These are phyloP conservation scores for Petrocephalus zakoni DNA, from an alignment of 2,113 vertebrate species.

Conservation along the genomic window DNA sequence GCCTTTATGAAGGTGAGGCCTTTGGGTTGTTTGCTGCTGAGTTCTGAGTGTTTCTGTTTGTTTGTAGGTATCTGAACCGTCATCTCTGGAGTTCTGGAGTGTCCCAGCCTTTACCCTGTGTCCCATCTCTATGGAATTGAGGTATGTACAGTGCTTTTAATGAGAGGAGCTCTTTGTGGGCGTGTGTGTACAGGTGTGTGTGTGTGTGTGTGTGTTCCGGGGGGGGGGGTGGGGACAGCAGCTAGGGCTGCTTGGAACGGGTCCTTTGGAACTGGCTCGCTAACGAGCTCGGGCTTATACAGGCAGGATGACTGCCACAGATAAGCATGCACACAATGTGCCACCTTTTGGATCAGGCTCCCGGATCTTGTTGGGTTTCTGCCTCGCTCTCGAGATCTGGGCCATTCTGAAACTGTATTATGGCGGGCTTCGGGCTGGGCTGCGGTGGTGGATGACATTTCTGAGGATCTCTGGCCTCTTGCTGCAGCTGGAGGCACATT, in stretches of 20 bases:
- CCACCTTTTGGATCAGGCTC: background rate
- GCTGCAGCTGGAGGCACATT: background rate
- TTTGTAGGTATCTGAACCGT: background rate
- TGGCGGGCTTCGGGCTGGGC: background rate
- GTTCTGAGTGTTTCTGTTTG: background rate
- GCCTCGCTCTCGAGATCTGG: background rate
- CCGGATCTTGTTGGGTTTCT: background rate
- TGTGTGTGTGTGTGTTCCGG: background rate
- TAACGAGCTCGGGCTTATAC: background rate
- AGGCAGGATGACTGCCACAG: background rate
- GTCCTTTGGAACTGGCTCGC: background rate
- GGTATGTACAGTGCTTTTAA: background rate
- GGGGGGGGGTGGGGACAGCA: background rate
- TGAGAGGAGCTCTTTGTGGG: background rate
- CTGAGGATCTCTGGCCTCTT: background rate
- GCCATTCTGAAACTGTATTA: background rate
- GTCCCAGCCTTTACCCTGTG: background rate
- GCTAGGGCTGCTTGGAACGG: background rate
- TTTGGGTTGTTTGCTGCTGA: background rate
- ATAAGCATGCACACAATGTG: background rate
- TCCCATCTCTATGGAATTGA: conserved; percentile 12
- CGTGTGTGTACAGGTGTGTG: background rate
- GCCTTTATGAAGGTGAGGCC: background rate
- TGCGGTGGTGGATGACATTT: background rate
- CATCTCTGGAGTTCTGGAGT: conserved; percentile 8